Base-by-base conservation (phyloP, 1,140 invertebrate species). In the Druon quercuslanigerum region DNA sequence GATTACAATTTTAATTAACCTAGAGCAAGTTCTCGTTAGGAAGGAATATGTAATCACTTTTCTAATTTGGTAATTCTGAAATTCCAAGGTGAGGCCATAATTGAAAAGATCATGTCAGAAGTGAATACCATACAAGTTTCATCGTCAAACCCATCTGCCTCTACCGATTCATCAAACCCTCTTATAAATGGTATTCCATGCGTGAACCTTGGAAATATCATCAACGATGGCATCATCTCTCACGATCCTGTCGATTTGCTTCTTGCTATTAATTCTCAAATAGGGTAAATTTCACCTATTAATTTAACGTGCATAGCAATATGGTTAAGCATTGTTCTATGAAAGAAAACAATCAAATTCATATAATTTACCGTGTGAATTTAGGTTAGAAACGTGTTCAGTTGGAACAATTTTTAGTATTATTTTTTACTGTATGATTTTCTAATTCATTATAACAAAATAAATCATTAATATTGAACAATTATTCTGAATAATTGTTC, bases 191-290 rank as follows among this genome's bases (percentile, higher is more conserved):
- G 13, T 66, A 20, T 16, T 66, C 57, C 20, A 66, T 20, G 57
- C 8, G 57, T 40, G 13, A 66, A 40, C 19, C 57, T 66, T 16
- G 57, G 57, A 66, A 33, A 66, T 33, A 33, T 66, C 57, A 16
- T 66, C 57, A 66, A 33, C 12, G 57, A 60, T 60, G 20, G 25
- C 57, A 60, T 60, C 56, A 60, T 60, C 25, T 60, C 17, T 0
- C 19, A 60, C 19, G 20, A 60, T 60, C 19, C 19, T 33, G n/a
- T 57, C 54, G 19, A 60, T 13, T 60, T 25, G 20, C 17, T 60
- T 3, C 56, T 60, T 5, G 56, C 56, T 1, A 60, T 66, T 16
- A 66, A 66, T 40, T 66, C 57, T 16, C 52, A 54, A 17, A 40
- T 66, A 14, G 57, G 57, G 20, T 66, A 66, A 20, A 33, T 7